Evolutionary conservation across 1,140 invertebrate species (phyloP), one percentile per base, ranked within the genome.

Genomic region (Wasmannia auropunctata): DNA sequence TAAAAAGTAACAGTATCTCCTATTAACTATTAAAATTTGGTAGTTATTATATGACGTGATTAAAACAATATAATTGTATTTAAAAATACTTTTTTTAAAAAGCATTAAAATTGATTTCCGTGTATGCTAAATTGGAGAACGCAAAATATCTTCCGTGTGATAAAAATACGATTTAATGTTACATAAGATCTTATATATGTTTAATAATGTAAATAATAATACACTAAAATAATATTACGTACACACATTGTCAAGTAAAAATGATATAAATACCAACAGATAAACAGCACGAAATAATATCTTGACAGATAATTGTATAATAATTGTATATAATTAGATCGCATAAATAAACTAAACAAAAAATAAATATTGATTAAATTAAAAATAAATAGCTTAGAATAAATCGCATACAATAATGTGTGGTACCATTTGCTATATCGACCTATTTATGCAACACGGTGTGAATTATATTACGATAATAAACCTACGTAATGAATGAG

Each of bases 391-490:
- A 5, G 6, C 16, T 67, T 72, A 51, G 62, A 28, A 49, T 31
- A 51, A 72, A 72, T 51, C 14, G 43, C 16, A 31, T 31, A 49
- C 16, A 16, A 49, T 28, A 51, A 70, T 49, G 14, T 40, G 11
- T 43, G 5, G 14, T 43, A 46, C 25, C 14, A 51, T 51, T 72
- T 22, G 43, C 16, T n/a, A n/a, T 49, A 72, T 72, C 28, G 69
- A 51, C 25, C 19, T n/a, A 72, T 34, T 72, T 72, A 51, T 72
- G 69, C 43, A 72, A 72, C 16, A n/a, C 3, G 19, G 69, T 31
- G 25, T 34, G 43, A 72, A 72, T 72, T 72, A 72, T 72, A 72
- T 31, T 49, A 51, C 19, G 46, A 72, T 34, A 49, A 70, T 70
- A 72, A 72, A 51, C 46, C 25, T 72, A 72, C 43, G 51, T 51